phyloP scores from a whole-genome alignment of 2,113 vertebrate species.

The Stegostoma tigrinum region DNA sequence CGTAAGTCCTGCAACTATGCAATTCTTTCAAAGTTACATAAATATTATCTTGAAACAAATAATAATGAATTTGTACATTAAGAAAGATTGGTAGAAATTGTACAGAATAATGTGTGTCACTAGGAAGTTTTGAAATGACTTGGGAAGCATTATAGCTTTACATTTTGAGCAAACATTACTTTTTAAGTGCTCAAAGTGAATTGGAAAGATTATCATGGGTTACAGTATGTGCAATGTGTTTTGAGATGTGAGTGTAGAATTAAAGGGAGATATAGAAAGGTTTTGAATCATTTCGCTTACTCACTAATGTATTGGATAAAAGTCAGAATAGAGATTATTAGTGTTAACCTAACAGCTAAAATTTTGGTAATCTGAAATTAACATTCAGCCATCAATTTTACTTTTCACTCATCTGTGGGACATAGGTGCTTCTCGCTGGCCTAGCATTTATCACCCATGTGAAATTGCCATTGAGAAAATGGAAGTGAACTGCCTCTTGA shows the following conservation, averaged over 20 bases:
- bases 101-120: not conserved
- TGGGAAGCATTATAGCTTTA: not conserved
- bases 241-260: not conserved
- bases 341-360: not conserved
- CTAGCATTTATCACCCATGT: too few relatives aligned
- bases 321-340: not conserved
- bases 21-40: not conserved
- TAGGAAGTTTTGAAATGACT: not conserved
- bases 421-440: too few relatives aligned
- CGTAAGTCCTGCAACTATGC: not conserved
- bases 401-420: too few relatives aligned
- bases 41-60: not conserved
- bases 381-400: not conserved
- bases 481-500: too few relatives aligned
- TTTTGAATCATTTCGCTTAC: not conserved
- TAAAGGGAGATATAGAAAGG: not conserved
- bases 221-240: constrained; percentile 9
- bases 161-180: not conserved
- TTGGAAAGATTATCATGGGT: not conserved
- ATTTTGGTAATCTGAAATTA: not conserved
- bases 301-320: not conserved
- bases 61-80: not conserved
- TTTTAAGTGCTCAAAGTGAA: not conserved
- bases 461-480: too few relatives aligned
- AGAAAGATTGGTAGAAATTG: not conserved